Conservation (phyloP, 2,888 invertebrate genomes). For the Gortyna flavago region DNA sequence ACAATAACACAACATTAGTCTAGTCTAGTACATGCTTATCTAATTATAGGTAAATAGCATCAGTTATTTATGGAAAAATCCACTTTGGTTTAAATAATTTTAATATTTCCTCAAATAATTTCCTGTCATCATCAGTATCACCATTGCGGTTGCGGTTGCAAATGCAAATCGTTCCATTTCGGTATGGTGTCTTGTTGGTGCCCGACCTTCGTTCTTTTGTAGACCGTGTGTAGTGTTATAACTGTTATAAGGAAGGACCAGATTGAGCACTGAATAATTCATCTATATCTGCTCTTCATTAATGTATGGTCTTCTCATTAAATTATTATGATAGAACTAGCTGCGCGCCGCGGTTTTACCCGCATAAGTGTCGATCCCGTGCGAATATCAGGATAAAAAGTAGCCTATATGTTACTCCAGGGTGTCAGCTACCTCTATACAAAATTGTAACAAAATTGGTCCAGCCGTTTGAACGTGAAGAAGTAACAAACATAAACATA, state of each 20-base stretch:
- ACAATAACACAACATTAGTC: background rate
- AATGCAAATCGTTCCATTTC: background rate
- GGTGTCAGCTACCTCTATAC: no score
- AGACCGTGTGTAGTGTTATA: slow-evolving; percentile 4
- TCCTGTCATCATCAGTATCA: slow-evolving; percentile 5
- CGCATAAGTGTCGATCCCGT: no score
- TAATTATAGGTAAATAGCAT: background rate
- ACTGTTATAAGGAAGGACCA: slow-evolving; percentile 16
- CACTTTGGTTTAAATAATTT: background rate
- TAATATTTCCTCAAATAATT: slow-evolving; percentile 9
- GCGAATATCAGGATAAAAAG: no score
- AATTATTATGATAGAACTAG: slow-evolving; percentile 2
- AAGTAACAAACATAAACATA: no score
- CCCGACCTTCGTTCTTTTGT: slow-evolving; percentile 27
- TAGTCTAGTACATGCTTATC: background rate
- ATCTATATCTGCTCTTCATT: slow-evolving; percentile 15
- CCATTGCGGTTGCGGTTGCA: background rate
- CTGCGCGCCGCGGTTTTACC: no score
- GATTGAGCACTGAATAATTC: slow-evolving; percentile 43
- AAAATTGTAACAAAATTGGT: no score
- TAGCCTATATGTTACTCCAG: no score
- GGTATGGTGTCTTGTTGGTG: slow-evolving; percentile 12
- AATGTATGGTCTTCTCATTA: slow-evolving; percentile 27
- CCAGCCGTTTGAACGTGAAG: no score
- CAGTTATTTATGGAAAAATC: background rate